These are phyloP conservation scores for Odontomachus brunneus DNA, from an alignment of 1,140 invertebrate genomes.

Conservation along the genomic window DNA sequence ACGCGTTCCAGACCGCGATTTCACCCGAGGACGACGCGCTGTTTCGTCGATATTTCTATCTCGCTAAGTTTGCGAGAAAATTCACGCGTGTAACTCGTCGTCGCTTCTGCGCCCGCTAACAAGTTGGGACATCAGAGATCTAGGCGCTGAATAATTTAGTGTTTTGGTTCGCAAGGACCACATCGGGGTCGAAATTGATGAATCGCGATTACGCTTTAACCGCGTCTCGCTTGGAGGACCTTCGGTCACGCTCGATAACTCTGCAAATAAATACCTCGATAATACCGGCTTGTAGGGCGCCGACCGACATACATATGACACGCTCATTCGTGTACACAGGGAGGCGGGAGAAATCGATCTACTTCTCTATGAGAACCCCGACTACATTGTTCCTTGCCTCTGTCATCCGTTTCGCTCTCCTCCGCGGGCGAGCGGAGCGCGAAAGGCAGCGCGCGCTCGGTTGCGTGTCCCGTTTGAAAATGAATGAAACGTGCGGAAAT, in stretches of 20 bases:
- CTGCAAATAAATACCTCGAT: slow-evolving; percentile 44
- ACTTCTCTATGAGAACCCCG: slow-evolving; percentile 9
- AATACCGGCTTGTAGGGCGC: slow-evolving; percentile 11
- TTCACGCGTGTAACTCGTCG: no score
- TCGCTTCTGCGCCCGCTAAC: no score
- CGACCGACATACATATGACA: slow-evolving; percentile 5
- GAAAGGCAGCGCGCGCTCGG: background rate
- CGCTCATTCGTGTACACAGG: background rate
- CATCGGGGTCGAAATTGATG: background rate
- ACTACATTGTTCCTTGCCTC: slow-evolving; percentile 27
- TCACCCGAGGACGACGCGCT: background rate
- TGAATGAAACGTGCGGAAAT: slow-evolving; percentile 49
- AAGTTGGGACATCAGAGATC: no score
- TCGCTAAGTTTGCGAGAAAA: no score
- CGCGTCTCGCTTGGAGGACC: slow-evolving; percentile 2
- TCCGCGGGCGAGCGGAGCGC: slow-evolving; percentile 6
- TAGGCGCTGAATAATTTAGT: no score
- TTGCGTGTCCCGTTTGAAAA: slow-evolving; percentile 27
- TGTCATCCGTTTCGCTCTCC: slow-evolving; percentile 21
- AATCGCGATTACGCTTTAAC: background rate
- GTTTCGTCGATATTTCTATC: no score
- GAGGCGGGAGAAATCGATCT: slow-evolving; percentile 34
- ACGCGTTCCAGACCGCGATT: background rate
- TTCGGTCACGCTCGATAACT: slow-evolving; percentile 1
- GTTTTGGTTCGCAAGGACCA: no score